A percentile compares a stretch with the other conserved stretches of the same genome.
Evolutionary conservation across 1,140 invertebrate species (phyloP).

Genomic region (Apis cerana): DNA sequence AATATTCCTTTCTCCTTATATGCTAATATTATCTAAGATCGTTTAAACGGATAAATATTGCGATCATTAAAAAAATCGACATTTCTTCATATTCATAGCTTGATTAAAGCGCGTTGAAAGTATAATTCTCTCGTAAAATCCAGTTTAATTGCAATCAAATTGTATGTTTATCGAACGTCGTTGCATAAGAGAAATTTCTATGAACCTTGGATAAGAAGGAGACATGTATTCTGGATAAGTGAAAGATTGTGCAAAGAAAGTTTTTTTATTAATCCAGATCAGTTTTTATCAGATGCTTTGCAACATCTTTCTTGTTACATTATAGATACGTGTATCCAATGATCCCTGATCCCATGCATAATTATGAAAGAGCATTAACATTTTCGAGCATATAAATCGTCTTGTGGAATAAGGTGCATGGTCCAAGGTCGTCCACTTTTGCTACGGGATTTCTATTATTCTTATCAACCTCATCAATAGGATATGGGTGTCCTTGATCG

Average conservation of each 20-base stretch:
- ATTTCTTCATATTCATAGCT: neutral
- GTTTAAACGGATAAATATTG: neutral
- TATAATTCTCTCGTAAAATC: no score
- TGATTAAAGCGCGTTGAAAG: neutral
- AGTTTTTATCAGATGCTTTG: slow-evolving; percentile 38
- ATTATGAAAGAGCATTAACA: slow-evolving; percentile 37
- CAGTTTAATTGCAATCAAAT: neutral
- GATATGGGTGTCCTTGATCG: slow-evolving; percentile 32
- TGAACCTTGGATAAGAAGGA: neutral
- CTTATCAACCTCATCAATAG: slow-evolving; percentile 27
- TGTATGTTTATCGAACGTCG: neutral
- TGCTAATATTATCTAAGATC: neutral
- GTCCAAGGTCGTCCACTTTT: slow-evolving; percentile 55
- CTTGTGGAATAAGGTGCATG: slow-evolving; percentile 39
- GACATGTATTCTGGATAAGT: neutral
- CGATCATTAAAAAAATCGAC: neutral
- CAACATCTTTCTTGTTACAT: slow-evolving; percentile 15
- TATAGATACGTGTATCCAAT: neutral
- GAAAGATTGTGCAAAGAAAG: slow-evolving; percentile 40
- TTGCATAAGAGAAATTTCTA: slow-evolving; percentile 13
- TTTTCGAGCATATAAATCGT: slow-evolving; percentile 38
- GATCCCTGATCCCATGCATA: slow-evolving; percentile 12
- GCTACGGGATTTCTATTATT: slow-evolving; percentile 20
- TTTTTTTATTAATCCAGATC: slow-evolving; percentile 49
- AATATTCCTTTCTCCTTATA: neutral